phyloP scores from a whole-genome alignment of 2,797 vertebrate genomes.

The Valencia hispanica region DNA sequence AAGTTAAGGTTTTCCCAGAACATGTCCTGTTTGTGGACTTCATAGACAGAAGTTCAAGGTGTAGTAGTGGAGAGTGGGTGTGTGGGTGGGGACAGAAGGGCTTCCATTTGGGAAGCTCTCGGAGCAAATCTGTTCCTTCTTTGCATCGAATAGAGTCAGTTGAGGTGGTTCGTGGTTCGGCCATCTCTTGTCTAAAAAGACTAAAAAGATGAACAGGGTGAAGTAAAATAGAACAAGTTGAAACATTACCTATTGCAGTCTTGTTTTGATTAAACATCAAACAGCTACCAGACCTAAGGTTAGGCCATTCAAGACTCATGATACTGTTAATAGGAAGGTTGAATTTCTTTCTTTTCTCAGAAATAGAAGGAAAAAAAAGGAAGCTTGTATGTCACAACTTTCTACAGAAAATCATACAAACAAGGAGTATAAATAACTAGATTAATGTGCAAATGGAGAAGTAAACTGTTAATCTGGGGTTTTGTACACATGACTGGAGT shows the following conservation, averaged over 20 bases:
- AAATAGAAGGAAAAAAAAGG: background rate
- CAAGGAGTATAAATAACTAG: background rate
- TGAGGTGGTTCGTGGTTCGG: background rate
- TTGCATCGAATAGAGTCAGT: background rate
- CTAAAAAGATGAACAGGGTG: background rate
- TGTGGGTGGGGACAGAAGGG: background rate
- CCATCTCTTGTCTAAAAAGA: background rate
- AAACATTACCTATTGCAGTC: background rate
- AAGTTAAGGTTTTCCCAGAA: background rate
- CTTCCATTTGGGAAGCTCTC: background rate
- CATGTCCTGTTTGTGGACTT: background rate
- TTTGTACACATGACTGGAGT: background rate
- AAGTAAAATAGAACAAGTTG: background rate
- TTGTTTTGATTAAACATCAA: background rate
- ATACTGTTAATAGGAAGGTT: background rate
- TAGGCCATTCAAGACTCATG: background rate
- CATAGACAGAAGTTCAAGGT: background rate
- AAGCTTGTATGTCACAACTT: background rate
- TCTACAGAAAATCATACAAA: background rate
- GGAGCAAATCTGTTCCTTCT: background rate
- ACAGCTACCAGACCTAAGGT: background rate
- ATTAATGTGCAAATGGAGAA: background rate
- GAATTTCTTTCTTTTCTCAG: background rate
- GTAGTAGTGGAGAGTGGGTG: background rate
- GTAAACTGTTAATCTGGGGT: background rate